phyloP scores from a whole-genome alignment of 2,888 invertebrate species.

The Spisula solida region DNA sequence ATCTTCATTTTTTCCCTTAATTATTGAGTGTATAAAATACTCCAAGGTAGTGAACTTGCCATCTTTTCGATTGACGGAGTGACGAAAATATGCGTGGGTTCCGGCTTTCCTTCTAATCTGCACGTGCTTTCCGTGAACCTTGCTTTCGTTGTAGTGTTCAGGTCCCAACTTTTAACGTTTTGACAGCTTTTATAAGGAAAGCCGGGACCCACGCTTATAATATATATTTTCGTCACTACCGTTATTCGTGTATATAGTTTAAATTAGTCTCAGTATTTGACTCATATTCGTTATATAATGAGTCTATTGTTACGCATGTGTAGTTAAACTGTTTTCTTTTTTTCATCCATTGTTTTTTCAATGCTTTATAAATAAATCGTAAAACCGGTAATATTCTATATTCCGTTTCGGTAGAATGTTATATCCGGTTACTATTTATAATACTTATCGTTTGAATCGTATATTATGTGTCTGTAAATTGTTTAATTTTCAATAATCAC shows the following conservation, averaged over 20 bases:
- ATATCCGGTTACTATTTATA: no score
- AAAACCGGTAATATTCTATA: no score
- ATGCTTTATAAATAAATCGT: no score
- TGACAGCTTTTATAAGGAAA: conserved; percentile 1
- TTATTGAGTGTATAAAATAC: no score
- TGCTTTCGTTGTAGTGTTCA: neutral
- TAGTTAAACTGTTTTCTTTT: no score
- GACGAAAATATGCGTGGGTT: neutral
- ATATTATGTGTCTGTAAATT: no score
- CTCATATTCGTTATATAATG: conserved; percentile 1
- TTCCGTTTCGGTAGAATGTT: no score
- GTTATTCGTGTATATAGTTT: conserved; percentile 1
- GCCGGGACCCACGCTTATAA: conserved; percentile 1
- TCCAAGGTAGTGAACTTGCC: no score
- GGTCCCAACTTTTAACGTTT: neutral
- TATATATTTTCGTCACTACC: conserved; percentile 1
- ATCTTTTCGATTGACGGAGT: neutral
- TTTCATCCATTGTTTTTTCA: no score
- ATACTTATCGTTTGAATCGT: no score
- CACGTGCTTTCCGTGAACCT: neutral
- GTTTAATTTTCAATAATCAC: no score
- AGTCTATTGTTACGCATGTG: neutral
- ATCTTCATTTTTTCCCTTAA: no score
- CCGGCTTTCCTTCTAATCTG: neutral
- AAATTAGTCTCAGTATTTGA: conserved; percentile 1